A percentile compares a stretch with the other conserved stretches of the same genome.
Conservation (phyloP, 2,113 vertebrate species). For the Nothoprocta pentlandii region DNA sequence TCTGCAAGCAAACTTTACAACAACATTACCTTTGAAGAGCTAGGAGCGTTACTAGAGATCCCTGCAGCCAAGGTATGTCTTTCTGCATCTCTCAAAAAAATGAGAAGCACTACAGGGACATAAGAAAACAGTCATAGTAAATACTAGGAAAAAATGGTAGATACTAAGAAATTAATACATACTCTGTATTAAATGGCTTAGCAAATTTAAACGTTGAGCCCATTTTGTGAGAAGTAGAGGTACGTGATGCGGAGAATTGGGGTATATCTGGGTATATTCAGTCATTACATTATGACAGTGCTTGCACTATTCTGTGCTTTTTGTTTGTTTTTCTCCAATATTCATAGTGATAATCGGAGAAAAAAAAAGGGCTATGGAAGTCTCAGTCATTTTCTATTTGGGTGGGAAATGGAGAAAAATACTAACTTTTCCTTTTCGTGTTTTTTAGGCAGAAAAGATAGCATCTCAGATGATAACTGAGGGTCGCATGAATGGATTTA, state of each 20-base stretch:
- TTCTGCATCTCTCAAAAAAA: not conserved
- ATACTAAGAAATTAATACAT: not conserved
- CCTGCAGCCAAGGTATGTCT: slow-evolving; percentile 93
- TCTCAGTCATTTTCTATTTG: not conserved
- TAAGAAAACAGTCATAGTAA: not conserved
- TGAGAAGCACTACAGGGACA: not conserved
- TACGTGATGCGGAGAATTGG: not conserved
- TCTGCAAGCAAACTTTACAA: slow-evolving; percentile 99
- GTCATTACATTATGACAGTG: not conserved
- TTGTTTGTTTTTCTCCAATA: not conserved
- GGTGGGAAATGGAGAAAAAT: not conserved
- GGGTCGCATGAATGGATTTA: slow-evolving; percentile 98
- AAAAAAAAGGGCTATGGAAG: not conserved
- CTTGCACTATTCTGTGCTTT: not conserved
- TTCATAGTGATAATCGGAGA: not conserved
- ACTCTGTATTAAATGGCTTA: not conserved
- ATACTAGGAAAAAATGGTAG: not conserved
- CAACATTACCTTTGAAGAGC: slow-evolving; percentile 98
- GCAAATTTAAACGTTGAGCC: not conserved
- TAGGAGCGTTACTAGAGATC: slow-evolving; percentile 96
- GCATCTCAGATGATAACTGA: slow-evolving; percentile 99
- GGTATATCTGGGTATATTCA: not conserved
- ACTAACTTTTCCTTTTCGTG: not conserved
- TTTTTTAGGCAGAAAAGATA: slow-evolving; percentile 93
- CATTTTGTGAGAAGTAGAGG: not conserved